Conservation (phyloP, 92 coral and sea anemone species). For the Hydrozoanthus gracilis region DNA sequence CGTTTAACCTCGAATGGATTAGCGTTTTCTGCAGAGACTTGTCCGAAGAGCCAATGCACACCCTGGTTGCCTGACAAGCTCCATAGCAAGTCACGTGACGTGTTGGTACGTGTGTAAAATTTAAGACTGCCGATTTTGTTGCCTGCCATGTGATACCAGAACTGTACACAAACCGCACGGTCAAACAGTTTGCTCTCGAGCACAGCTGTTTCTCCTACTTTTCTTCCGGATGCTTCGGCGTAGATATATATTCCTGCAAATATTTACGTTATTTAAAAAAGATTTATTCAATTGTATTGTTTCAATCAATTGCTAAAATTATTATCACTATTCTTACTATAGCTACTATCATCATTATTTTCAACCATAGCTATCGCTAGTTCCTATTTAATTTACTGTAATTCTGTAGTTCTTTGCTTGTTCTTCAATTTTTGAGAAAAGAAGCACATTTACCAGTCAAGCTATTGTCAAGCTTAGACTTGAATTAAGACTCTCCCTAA, state of each 20-base stretch:
- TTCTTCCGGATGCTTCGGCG: slow-evolving; percentile 69
- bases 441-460: too few relatives aligned
- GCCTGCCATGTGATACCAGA: slow-evolving; percentile 93
- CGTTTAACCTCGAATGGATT: slow-evolving; percentile 5
- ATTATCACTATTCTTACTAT: too few relatives aligned
- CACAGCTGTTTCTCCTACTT: slow-evolving; percentile 58
- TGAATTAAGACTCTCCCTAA: too few relatives aligned
- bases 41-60: slow-evolving; percentile 75
- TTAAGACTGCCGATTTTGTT: slow-evolving; percentile 61
- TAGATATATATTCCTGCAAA: slow-evolving; percentile 72
- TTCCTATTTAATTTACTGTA: too few relatives aligned
- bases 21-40: slow-evolving; percentile 39
- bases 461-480: too few relatives aligned
- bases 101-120: slow-evolving; percentile 56
- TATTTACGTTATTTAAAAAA: neutral
- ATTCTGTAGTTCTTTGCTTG: too few relatives aligned
- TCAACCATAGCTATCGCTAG: too few relatives aligned
- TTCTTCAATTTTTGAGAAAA: too few relatives aligned
- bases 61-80: slow-evolving; percentile 63
- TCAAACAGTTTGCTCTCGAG: slow-evolving; percentile 57
- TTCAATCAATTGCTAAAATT: too few relatives aligned
- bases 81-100: slow-evolving; percentile 63
- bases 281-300: too few relatives aligned
- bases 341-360: too few relatives aligned
- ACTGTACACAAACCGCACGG: slow-evolving; percentile 65